Evolutionary conservation across 2,113 vertebrate genomes (phyloP), one percentile per base, ranked within the genome.

Genomic region (Alethe diademata): DNA sequence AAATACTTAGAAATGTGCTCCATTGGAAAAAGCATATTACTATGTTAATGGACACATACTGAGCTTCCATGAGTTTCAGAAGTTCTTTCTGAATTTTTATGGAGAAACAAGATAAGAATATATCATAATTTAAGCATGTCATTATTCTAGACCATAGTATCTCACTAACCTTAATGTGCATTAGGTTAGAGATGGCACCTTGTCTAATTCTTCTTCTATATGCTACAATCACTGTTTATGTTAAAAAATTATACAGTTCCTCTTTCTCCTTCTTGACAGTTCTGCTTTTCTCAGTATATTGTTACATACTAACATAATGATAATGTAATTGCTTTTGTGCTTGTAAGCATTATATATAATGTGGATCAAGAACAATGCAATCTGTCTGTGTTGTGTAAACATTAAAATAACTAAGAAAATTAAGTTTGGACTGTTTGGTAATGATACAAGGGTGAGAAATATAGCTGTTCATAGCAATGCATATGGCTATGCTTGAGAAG

Each of bases 1-100:
- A 97, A 94, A 90, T 86, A 94, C 75, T 94, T 90, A 83, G 36
- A 88, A 82, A 88, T 83, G 64, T 88, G 76, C 73, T 92, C 60
- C 67, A 81, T 45, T 90, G 69, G 78, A 86, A 93, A 94, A 91
- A 89, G 53, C 25, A 61, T 60, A 92, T 96, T 96, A 94, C 86
- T 87, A 20, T 95, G 88, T 93, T 96, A 97, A 97, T 96, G 88
- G 85, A 66, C 58, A 85, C 57, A 78, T 80, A 81, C 47, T 74
- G 66, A 90, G 64, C 84, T 91, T 94, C 89, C 58, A 28, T 2
- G 18, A 79, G 73, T 74, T 87, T 92, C 84, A 53, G 36, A 90
- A 92, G 51, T 89, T n/a, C 79, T 43, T 58, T 69, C 40, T 86
- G 69, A 84, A 61, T 86, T 91, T 92, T 93, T 92, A 51, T 90